phyloP scores from a whole-genome alignment of 2,113 vertebrate species.

The Phalacrocorax pelagicus region DNA sequence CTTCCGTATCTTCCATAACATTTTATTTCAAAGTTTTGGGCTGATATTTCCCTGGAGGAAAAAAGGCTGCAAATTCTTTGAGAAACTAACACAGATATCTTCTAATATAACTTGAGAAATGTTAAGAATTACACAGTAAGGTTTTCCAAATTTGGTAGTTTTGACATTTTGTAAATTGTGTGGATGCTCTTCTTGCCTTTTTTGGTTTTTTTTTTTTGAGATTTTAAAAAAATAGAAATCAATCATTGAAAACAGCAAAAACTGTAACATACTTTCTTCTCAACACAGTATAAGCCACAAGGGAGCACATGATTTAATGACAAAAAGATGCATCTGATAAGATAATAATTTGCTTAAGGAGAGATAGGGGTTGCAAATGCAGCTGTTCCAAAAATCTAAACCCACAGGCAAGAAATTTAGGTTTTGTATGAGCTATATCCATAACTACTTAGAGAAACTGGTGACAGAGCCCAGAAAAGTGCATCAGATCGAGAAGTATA shows the following conservation, averaged over 20 bases:
- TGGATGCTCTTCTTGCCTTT: background rate
- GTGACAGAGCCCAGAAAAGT: background rate
- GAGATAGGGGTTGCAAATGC: background rate
- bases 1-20: background rate
- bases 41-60: background rate
- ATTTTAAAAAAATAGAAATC: background rate
- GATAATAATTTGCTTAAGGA: slow-evolving; percentile 53
- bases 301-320: slow-evolving; percentile 49
- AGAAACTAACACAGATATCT: background rate
- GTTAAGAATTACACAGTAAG: background rate
- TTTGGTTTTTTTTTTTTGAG: background rate
- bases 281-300: background rate
- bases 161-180: background rate
- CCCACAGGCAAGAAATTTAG: slow-evolving; percentile 41
- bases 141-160: background rate
- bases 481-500: background rate
- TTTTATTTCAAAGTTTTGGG: background rate
- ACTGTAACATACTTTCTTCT: slow-evolving; percentile 7
- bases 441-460: background rate
- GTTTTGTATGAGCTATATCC: background rate
- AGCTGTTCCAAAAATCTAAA: slow-evolving; percentile 59
- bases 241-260: background rate
- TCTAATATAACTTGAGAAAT: background rate
- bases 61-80: background rate
- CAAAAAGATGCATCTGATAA: slow-evolving; percentile 55